A percentile compares a stretch with the other conserved stretches of the same genome.
Evolutionary conservation across 2,888 invertebrate genomes (phyloP).

Genomic region (Polylopha cassiicola): DNA sequence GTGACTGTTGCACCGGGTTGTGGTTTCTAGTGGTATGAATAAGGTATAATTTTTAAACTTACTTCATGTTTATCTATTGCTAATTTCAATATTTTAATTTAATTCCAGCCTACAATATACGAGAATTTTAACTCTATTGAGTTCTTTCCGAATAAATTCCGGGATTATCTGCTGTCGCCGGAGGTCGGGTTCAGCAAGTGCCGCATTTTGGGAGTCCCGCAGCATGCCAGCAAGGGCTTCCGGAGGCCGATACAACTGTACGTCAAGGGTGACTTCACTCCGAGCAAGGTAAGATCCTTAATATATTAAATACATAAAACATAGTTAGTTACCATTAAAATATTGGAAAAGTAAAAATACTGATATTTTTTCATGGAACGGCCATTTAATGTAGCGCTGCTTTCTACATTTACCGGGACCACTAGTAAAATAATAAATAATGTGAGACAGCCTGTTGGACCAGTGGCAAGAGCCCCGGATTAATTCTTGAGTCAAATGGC

Average conservation of each 20-base stretch:
- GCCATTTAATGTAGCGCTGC: no score
- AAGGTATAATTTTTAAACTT: background rate
- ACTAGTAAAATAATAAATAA: no score
- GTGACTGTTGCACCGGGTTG: no score
- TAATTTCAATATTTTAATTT: slow-evolving; percentile 19
- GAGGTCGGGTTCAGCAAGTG: slow-evolving; percentile 96
- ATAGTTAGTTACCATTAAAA: no score
- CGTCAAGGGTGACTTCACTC: slow-evolving; percentile 80
- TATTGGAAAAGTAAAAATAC: no score
- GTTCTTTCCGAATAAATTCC: slow-evolving; percentile 94
- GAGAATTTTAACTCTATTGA: slow-evolving; percentile 91
- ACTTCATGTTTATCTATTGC: no score
- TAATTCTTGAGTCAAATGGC: no score
- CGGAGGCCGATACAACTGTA: slow-evolving; percentile 87
- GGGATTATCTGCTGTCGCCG: slow-evolving; percentile 91
- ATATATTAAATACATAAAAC: background rate
- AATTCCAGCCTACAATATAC: slow-evolving; percentile 87
- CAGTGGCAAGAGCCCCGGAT: no score
- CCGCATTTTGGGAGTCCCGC: slow-evolving; percentile 88
- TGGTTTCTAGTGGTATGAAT: background rate
- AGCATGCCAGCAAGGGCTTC: slow-evolving; percentile 92
- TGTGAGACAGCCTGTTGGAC: no score
- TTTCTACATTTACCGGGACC: no score
- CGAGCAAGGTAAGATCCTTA: slow-evolving; percentile 55
- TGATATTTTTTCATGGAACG: no score